Conservation (phyloP, 2,797 vertebrate genomes). For the Arctocebus calabarensis region DNA sequence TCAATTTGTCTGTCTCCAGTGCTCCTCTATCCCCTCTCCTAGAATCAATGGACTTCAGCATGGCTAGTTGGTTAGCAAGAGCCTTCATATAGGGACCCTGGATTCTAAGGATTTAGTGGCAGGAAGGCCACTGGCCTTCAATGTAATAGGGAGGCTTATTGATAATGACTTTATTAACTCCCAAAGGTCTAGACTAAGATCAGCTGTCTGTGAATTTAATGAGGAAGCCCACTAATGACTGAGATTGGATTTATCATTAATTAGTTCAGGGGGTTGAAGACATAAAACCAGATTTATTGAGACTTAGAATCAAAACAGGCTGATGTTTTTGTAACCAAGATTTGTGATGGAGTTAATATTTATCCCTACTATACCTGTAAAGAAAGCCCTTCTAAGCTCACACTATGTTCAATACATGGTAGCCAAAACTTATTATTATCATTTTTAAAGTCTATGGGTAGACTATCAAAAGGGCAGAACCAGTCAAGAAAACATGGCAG, state of each 20-base stretch:
- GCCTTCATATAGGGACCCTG: neutral
- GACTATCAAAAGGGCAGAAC: neutral
- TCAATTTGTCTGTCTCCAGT: neutral
- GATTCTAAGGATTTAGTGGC: neutral
- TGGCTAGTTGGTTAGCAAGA: neutral
- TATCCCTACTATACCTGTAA: neutral
- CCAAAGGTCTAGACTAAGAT: neutral
- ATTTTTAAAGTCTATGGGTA: neutral
- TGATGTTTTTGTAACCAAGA: neutral
- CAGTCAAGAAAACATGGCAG: neutral
- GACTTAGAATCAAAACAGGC: constrained; percentile 4
- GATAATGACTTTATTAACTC: neutral
- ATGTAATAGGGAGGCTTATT: neutral
- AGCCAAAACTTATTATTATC: neutral
- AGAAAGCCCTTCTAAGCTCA: neutral
- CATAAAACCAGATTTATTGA: neutral
- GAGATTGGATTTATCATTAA: neutral
- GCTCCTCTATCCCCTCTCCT: neutral
- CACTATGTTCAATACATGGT: neutral
- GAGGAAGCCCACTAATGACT: no score
- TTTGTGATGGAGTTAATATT: neutral
- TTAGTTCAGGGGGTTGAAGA: neutral
- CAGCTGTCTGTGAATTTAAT: neutral
- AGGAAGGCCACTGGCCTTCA: neutral
- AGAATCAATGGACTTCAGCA: neutral